phyloP scores from a whole-genome alignment of 2,888 invertebrate genomes.

The Sussaba pulchella region DNA sequence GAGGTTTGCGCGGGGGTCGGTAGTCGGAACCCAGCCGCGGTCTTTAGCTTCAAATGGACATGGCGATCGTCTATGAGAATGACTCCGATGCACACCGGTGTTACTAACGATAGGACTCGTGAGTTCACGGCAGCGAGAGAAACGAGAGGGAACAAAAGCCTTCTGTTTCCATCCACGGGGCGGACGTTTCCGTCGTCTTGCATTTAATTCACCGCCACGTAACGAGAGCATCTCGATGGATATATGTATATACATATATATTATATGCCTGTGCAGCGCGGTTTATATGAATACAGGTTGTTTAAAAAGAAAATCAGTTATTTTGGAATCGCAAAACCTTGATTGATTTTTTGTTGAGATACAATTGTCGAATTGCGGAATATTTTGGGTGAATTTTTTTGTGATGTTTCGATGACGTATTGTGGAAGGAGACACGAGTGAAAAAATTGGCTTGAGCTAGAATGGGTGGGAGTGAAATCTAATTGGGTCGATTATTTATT shows the following conservation, averaged over 20 bases:
- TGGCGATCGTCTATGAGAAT: conserved; percentile 40
- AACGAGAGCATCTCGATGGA: conserved; percentile 56
- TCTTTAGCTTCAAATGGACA: conserved; percentile 52
- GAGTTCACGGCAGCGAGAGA: conserved; percentile 38
- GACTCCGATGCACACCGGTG: not conserved
- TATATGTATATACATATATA: not conserved
- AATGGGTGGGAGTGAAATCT: no score
- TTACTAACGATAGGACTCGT: conserved; percentile 40
- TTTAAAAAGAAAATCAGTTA: not conserved
- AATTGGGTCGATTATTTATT: no score
- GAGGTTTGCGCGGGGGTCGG: conserved; percentile 12
- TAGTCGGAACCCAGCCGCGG: conserved; percentile 1
- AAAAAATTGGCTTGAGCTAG: no score
- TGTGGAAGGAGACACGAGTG: no score
- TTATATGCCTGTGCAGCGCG: no score
- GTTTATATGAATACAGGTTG: not conserved
- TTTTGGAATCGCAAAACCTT: no score
- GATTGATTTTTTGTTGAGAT: no score
- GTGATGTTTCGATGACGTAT: no score
- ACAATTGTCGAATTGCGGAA: no score
- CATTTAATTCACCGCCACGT: conserved; percentile 55
- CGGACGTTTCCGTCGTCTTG: conserved; percentile 64
- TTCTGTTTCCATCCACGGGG: conserved; percentile 64
- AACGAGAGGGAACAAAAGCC: conserved; percentile 53
- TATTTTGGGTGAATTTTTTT: no score